Conservation (phyloP, 2,113 vertebrate genomes). For the Neogale vison region DNA sequence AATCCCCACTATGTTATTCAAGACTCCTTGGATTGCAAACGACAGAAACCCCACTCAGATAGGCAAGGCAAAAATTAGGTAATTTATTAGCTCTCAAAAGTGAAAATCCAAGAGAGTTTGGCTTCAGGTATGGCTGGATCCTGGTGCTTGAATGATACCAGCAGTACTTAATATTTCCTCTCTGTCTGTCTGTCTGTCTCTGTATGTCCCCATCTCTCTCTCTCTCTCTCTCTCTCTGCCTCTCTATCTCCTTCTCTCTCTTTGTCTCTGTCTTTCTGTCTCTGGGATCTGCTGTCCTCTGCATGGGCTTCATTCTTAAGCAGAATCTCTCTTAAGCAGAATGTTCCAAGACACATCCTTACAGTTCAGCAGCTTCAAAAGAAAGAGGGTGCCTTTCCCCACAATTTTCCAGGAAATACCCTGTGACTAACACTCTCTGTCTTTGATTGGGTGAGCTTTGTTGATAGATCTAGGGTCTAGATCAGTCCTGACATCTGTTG, state of each 20-base stretch:
- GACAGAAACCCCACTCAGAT: not conserved
- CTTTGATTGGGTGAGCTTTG: not conserved
- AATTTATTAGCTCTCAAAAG: not conserved
- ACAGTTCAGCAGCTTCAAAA: not conserved
- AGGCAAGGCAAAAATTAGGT: not conserved
- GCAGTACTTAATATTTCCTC: not conserved
- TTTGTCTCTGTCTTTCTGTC: not conserved
- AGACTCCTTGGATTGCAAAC: not conserved
- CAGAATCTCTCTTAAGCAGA: not conserved
- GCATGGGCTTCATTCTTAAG: not conserved
- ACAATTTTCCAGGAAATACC: not conserved
- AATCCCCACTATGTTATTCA: not conserved
- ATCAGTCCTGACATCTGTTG: not conserved
- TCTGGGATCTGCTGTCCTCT: not conserved
- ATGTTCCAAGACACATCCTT: not conserved
- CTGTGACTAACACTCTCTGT: not conserved
- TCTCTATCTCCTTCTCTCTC: not conserved
- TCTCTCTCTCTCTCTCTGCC: not conserved
- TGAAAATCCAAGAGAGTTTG: not conserved
- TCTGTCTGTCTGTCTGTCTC: not conserved
- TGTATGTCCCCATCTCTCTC: not conserved
- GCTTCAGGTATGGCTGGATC: not conserved
- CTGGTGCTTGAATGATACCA: not conserved
- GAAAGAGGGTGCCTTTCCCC: not conserved
- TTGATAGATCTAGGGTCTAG: not conserved